Evolutionary conservation across 1,140 invertebrate genomes (phyloP), one percentile per base, ranked within the genome.

Genomic region (Ruditapes philippinarum): DNA sequence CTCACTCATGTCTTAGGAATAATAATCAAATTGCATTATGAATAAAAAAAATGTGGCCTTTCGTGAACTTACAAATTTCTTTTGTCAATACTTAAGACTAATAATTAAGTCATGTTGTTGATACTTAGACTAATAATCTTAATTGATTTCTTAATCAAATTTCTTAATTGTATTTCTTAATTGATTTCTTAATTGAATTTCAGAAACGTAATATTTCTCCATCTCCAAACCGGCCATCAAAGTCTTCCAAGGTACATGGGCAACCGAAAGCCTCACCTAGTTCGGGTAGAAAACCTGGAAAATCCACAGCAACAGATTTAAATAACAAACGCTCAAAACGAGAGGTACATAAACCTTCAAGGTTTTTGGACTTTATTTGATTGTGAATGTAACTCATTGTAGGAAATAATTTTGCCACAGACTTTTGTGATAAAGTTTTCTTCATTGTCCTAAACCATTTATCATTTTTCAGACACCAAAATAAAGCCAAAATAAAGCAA

Each of bases 281-380:
- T 7, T 42, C n/a, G 12, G 12, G 45, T 25, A 45, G 36, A 40
- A 51, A 49, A 42, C 54, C 51, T 38, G 31, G 19, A 12, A 74
- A 54, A 7, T 31, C 28, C 38, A 74, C 54, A 0, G 36, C 54
- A n/a, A 49, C 49, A 22, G 88, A 68, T 17, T 14, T 73, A 12
- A 9, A n/a, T 4, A 62, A 45, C 51, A 93, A 93, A 54, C 88
- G 94, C 45, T 92, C 94, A 0, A 92, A 92, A 78, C 86, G 94
- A 86, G 94, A 95, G 94, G 94, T 95, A 95, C 92, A 94, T 90
- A 92, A 90, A 62, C 94, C 94, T 76, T 90, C 91, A 33, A 91
- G 94, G 91, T 95, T 93, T 87, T 88, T 94, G 57, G 92, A 94
- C 85, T 95, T 89, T 88, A 60, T 88, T 22, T 88, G 73, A 88